Conservation (phyloP, 2,113 vertebrate genomes). For the Butastur rufipennis region DNA sequence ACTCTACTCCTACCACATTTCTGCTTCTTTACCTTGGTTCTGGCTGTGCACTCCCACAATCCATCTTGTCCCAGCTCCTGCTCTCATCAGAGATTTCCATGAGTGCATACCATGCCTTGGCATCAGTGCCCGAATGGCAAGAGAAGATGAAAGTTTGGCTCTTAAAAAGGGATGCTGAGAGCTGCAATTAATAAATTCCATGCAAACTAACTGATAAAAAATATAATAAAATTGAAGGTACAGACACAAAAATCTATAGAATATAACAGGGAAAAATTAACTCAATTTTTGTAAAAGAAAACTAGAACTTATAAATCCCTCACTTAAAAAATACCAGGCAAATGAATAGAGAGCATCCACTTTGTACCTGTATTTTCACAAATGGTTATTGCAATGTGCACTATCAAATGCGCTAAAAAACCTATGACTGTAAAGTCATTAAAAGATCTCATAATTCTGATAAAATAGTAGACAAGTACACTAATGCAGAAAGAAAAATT, state of each 20-base stretch:
- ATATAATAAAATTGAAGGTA: neutral
- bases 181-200: neutral
- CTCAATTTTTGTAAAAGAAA: neutral
- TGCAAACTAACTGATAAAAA: neutral
- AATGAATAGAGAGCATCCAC: neutral
- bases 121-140: neutral
- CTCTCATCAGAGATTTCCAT: neutral
- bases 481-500: neutral
- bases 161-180: neutral
- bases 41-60: neutral
- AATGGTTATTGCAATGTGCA: neutral
- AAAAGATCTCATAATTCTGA: neutral
- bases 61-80: neutral
- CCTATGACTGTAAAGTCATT: neutral
- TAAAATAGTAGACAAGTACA: neutral
- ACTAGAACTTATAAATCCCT: neutral
- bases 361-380: neutral
- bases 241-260: neutral
- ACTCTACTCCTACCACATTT: neutral
- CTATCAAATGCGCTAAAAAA: neutral
- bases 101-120: neutral
- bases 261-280: neutral
- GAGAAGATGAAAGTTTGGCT: neutral
- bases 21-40: neutral
- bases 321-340: neutral